Evolutionary conservation across 1,140 invertebrate species (phyloP).

Genomic region (Pseudoatta argentina): DNA sequence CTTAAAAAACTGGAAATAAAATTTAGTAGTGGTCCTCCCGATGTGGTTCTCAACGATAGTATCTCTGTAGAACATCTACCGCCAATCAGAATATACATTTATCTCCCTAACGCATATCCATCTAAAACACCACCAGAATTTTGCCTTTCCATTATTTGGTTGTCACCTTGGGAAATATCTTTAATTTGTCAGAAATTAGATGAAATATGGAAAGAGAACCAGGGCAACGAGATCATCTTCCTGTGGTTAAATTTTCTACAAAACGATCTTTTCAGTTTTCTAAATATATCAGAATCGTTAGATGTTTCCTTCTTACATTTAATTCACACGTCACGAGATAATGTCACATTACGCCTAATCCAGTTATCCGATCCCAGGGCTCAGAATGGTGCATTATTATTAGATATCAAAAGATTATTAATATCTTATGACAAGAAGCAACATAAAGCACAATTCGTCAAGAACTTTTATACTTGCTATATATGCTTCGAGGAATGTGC

Average conservation of each 20-base stretch:
- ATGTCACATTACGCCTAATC: constrained; percentile 36
- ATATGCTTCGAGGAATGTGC: constrained; percentile 67
- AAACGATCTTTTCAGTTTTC: constrained; percentile 84
- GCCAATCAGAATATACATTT: constrained; percentile 55
- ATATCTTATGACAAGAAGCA: constrained; percentile 32
- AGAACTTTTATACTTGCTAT: constrained; percentile 53
- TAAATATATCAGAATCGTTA: constrained; percentile 63
- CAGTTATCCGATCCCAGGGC: constrained; percentile 61
- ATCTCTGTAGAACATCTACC: constrained; percentile 66
- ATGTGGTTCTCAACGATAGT: neutral
- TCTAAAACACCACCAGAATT: constrained; percentile 62
- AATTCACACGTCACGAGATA: constrained; percentile 3
- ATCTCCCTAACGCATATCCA: constrained; percentile 69
- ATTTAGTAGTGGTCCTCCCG: neutral
- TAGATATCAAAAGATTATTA: constrained; percentile 63
- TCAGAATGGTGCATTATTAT: constrained; percentile 46
- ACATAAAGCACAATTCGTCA: constrained; percentile 58
- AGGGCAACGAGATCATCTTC: constrained; percentile 86
- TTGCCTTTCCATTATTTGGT: constrained; percentile 59
- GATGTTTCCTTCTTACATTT: constrained; percentile 68
- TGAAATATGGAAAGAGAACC: constrained; percentile 86
- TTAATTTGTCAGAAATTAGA: constrained; percentile 78
- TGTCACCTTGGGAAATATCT: constrained; percentile 72
- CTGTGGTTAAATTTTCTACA: constrained; percentile 87
- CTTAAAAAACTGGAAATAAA: neutral